These are phyloP conservation scores for Cavia porcellus DNA, from an alignment of 2,113 vertebrate genomes.

Conservation along the genomic window DNA sequence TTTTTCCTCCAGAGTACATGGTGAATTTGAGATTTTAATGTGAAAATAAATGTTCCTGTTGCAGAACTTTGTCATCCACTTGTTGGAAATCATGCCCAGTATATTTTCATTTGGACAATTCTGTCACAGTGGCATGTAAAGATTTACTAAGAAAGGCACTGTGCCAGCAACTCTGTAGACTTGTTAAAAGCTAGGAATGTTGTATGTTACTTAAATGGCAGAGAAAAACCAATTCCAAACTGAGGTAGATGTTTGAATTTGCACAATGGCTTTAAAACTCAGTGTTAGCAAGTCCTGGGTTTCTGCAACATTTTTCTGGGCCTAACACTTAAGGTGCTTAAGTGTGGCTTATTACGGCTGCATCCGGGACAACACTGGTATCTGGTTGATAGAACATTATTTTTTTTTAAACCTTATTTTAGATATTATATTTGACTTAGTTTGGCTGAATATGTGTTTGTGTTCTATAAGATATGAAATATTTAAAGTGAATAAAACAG, in stretches of 20 bases:
- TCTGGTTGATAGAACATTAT: not conserved
- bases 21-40: conserved; percentile 47
- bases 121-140: conserved; percentile 33
- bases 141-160: conserved; percentile 55
- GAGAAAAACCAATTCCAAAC: not conserved
- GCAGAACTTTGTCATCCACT: conserved; percentile 42
- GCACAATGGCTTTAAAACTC: not conserved
- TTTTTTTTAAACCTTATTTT: not conserved
- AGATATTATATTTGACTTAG: not conserved
- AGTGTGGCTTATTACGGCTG: not conserved
- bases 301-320: not conserved
- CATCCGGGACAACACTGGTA: not conserved
- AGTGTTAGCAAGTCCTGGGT: not conserved
- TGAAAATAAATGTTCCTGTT: conserved; percentile 68
- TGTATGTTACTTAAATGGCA: not conserved
- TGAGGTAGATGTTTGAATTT: not conserved
- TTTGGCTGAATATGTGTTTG: not conserved
- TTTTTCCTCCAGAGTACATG: not conserved
- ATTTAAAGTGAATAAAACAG: conserved; percentile 1
- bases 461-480: not conserved
- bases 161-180: conserved; percentile 16
- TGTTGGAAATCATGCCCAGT: conserved; percentile 67
- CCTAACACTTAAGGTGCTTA: not conserved
- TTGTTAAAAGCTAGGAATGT: conserved; percentile 33
- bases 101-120: conserved; percentile 68